A percentile compares a stretch with the other conserved stretches of the same genome.
Conservation (phyloP, 2,113 vertebrate species). For the Sylvietta virens region DNA sequence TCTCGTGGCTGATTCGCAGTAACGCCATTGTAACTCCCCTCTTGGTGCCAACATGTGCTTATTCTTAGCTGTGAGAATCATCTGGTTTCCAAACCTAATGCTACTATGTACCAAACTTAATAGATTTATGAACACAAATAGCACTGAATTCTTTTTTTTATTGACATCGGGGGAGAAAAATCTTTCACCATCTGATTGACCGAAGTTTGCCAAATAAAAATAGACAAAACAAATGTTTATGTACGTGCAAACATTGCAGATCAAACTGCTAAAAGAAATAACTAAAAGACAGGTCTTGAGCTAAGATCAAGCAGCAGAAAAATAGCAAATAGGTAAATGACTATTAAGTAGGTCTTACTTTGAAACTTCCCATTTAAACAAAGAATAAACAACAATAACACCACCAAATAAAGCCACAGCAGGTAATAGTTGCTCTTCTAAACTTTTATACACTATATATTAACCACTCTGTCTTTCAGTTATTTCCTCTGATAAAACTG, state of each 20-base stretch:
- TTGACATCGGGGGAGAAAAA: constrained; percentile 87
- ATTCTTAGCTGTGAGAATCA: not conserved
- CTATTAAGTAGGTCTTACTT: constrained; percentile 78
- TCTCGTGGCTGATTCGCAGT: constrained; percentile 55
- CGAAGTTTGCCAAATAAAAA: constrained; percentile 81
- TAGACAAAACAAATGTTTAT: constrained; percentile 84
- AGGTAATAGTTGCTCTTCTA: constrained; percentile 86
- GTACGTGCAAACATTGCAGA: constrained; percentile 88
- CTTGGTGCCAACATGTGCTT: not conserved
- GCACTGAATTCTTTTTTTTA: constrained; percentile 81
- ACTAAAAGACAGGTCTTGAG: constrained; percentile 84
- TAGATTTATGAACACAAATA: constrained; percentile 62
- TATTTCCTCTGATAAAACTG: constrained; percentile 81
- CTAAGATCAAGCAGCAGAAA: constrained; percentile 78
- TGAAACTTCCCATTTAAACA: constrained; percentile 80
- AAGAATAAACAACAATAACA: constrained; percentile 84
- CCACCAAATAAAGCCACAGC: constrained; percentile 90
- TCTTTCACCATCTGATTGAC: constrained; percentile 92
- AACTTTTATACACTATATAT: constrained; percentile 84
- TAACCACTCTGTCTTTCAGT: constrained; percentile 84
- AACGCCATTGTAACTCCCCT: not conserved
- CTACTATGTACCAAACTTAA: not conserved
- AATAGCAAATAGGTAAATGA: constrained; percentile 77
- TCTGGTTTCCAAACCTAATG: not conserved
- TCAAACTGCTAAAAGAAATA: constrained; percentile 79